Conservation (phyloP, 2,888 invertebrate genomes). For the Agonopterix alstromeriana region DNA sequence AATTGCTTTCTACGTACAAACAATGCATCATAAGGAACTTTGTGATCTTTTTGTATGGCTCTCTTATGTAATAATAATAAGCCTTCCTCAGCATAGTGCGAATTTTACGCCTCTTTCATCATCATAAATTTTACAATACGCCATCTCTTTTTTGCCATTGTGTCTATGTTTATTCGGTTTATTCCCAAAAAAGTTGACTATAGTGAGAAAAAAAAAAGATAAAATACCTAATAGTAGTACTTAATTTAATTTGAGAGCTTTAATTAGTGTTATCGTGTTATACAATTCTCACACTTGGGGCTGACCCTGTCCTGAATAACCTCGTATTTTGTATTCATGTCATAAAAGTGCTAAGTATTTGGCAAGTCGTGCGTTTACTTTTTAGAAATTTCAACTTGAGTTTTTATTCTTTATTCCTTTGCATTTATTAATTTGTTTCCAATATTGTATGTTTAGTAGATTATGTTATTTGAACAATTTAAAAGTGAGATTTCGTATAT, state of each 20-base stretch:
- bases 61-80: too few species aligned
- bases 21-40: slow-evolving; percentile 21
- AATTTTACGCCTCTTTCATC: too few species aligned
- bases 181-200: slow-evolving; percentile 4
- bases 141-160: background rate
- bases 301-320: slow-evolving; percentile 44
- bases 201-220: too few species aligned
- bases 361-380: slow-evolving; percentile 18
- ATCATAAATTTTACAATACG: too few species aligned
- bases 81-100: background rate
- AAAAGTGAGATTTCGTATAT: too few species aligned
- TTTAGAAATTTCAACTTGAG: background rate
- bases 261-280: slow-evolving; percentile 12
- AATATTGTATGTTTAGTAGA: too few species aligned
- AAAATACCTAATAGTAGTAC: too few species aligned
- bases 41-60: background rate
- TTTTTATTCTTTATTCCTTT: background rate
- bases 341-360: slow-evolving; percentile 31
- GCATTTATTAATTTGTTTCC: background rate
- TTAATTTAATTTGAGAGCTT: slow-evolving; percentile 3
- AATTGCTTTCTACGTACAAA: slow-evolving; percentile 7
- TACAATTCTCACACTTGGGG: slow-evolving; percentile 50
- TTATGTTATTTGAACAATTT: too few species aligned
- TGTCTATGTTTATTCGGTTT: background rate
- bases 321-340: slow-evolving; percentile 22